Percentiles rank a stretch among this genome's conserved stretches.
Conservation (phyloP, 2,797 vertebrate species). For the Mus caroli region DNA sequence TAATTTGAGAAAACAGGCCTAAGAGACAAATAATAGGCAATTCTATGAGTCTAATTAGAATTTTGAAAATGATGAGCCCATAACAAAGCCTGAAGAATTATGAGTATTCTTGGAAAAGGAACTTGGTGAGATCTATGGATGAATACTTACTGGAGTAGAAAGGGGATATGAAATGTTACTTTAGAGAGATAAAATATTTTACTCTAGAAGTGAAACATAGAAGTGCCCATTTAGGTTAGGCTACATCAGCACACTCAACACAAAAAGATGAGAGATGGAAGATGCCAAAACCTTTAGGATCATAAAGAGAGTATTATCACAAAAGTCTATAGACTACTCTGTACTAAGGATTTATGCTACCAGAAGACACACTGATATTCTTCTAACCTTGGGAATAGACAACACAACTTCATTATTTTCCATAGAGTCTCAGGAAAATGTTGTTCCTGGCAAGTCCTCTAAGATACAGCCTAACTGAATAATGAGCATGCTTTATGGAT, state of each 20-base stretch:
- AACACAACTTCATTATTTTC: background rate
- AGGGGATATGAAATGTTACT: slow-evolving; percentile 15
- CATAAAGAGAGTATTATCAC: background rate
- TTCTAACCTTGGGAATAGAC: background rate
- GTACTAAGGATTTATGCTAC: background rate
- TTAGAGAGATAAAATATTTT: slow-evolving; percentile 45
- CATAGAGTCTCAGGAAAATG: background rate
- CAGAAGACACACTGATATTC: background rate
- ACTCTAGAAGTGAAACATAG: background rate
- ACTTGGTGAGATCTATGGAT: background rate
- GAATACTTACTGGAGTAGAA: background rate
- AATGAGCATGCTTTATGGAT: background rate
- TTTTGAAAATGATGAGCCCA: background rate
- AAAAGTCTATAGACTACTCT: background rate
- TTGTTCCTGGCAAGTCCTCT: background rate
- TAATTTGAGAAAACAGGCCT: background rate
- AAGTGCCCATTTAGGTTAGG: background rate
- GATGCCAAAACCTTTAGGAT: background rate
- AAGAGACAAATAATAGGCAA: background rate
- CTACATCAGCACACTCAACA: background rate
- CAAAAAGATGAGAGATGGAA: background rate
- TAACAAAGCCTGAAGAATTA: background rate
- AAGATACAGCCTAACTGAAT: background rate
- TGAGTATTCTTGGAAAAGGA: background rate
- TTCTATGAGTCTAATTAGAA: background rate